Conservation (phyloP, 2,113 vertebrate genomes). For the Brienomyrus brachyistius region DNA sequence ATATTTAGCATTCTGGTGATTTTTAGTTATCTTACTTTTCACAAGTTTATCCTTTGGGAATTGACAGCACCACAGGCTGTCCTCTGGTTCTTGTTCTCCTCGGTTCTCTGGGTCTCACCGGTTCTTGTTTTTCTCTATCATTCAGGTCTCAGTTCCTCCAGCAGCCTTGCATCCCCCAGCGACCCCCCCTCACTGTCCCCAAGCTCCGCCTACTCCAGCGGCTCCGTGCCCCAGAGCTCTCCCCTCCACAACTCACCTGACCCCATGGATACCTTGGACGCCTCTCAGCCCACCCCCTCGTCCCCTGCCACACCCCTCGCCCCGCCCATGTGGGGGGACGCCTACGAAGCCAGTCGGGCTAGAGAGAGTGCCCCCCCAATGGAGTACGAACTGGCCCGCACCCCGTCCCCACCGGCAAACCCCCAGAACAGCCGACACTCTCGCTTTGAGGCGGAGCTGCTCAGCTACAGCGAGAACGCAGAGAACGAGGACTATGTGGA, state of each 20-base stretch:
- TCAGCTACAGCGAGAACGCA: slow-evolving; percentile 55
- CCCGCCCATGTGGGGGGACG: not conserved
- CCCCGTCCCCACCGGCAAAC: not conserved
- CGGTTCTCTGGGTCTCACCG: not conserved
- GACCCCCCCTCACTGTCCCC: slow-evolving; percentile 64
- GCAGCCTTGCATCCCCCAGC: slow-evolving; percentile 70
- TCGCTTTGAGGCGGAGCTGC: slow-evolving; percentile 51
- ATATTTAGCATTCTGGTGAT: not conserved
- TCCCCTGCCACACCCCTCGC: slow-evolving; percentile 46
- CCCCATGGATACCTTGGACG: slow-evolving; percentile 42
- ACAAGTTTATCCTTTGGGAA: not conserved
- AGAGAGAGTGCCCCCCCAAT: slow-evolving; percentile 51
- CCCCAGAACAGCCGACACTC: not conserved
- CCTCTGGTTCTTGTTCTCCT: not conserved
- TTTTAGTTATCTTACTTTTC: not conserved
- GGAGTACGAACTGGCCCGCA: slow-evolving; percentile 52
- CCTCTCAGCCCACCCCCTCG: slow-evolving; percentile 44
- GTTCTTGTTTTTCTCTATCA: not conserved
- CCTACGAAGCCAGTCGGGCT: not conserved
- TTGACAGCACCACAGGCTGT: not conserved
- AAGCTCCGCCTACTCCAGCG: slow-evolving; percentile 75
- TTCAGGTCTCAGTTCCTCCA: slow-evolving; percentile 65
- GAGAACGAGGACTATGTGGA: slow-evolving; percentile 67
- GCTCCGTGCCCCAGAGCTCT: slow-evolving; percentile 48
- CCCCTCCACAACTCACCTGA: slow-evolving; percentile 48